Conservation (phyloP, 2,113 vertebrate species). For the Stictonetta naevosa region DNA sequence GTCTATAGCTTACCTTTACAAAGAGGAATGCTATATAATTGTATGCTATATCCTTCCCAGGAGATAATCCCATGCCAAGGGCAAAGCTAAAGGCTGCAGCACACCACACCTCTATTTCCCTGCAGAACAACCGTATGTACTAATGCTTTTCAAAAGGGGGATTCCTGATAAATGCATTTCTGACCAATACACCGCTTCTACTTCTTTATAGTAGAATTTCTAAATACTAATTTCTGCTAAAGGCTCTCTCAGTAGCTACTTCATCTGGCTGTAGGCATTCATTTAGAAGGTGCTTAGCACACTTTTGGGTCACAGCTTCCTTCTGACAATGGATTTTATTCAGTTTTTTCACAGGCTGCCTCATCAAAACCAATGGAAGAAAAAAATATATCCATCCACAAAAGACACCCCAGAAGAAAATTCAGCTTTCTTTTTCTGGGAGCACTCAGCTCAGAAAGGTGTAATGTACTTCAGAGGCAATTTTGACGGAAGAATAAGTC, state of each 20-base stretch:
- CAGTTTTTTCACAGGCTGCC: background rate
- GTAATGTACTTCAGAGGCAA: background rate
- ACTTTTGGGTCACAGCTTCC: background rate
- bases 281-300: background rate
- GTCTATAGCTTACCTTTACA: background rate
- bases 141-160: background rate
- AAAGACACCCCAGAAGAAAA: background rate
- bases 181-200: background rate
- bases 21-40: background rate
- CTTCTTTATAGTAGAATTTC: background rate
- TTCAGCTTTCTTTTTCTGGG: background rate
- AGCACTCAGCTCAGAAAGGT: background rate
- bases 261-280: background rate
- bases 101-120: background rate
- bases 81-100: background rate
- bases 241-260: background rate
- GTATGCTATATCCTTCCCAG: background rate
- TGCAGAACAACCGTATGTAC: background rate
- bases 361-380: background rate
- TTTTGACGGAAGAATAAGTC: background rate
- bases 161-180: background rate
- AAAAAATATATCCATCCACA: background rate
- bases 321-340: background rate
- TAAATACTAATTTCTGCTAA: background rate
- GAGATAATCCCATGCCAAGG: background rate